Conservation (phyloP, 2,888 invertebrate genomes). For the Dicyrtoma fusca region DNA sequence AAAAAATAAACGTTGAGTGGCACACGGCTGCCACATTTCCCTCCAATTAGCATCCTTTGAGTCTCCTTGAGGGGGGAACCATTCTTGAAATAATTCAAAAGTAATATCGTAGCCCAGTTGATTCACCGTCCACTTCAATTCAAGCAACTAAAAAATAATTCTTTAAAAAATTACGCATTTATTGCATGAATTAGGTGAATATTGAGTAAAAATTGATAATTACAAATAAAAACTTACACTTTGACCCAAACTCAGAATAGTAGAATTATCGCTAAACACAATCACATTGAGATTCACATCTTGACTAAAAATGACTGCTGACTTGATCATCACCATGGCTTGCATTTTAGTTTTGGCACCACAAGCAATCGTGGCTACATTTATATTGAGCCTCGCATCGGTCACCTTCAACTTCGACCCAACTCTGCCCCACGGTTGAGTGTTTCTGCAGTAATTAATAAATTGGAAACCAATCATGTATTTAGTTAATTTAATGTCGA, state of each 20-base stretch:
- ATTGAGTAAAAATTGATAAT: too few species aligned
- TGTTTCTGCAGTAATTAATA: too few species aligned
- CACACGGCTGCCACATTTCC: background rate
- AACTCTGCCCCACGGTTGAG: too few species aligned
- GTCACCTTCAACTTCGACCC: too few species aligned
- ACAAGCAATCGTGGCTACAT: slow-evolving; percentile 7
- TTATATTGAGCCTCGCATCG: background rate
- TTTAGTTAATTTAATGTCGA: too few species aligned
- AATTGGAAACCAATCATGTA: too few species aligned
- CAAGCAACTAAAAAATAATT: background rate
- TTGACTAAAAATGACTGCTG: slow-evolving; percentile 19
- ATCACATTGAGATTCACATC: slow-evolving; percentile 17
- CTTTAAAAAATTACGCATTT: background rate
- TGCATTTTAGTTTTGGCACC: background rate
- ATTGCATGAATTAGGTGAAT: too few species aligned
- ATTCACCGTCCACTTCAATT: background rate
- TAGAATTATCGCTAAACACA: slow-evolving; percentile 10
- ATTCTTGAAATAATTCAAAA: background rate
- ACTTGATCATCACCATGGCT: slow-evolving; percentile 27
- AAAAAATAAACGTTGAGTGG: slow-evolving; percentile 8
- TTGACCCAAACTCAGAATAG: slow-evolving; percentile 1
- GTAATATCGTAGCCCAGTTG: background rate
- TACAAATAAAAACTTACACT: background rate
- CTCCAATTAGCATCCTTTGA: background rate
- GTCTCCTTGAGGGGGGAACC: background rate